Conservation (phyloP, 2,113 vertebrate genomes). For the Otocyon megalotis region DNA sequence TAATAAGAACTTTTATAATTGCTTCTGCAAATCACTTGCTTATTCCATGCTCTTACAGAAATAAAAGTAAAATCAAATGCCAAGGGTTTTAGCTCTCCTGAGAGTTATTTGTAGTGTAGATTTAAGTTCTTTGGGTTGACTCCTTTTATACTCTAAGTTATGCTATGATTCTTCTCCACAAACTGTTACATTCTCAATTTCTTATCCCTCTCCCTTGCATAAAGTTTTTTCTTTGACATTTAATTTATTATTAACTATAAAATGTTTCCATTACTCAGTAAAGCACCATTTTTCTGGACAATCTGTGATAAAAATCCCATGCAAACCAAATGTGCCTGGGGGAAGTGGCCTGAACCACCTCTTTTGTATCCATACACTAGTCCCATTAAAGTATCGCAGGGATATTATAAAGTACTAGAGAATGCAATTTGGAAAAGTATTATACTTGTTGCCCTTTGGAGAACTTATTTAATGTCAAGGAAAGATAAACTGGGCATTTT, state of each 20-base stretch:
- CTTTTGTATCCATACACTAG: not conserved
- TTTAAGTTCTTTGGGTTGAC: not conserved
- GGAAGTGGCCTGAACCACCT: not conserved
- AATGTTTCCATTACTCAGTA: constrained; percentile 18
- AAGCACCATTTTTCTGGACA: not conserved
- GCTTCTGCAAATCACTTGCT: not conserved
- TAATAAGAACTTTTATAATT: not conserved
- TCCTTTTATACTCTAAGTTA: not conserved
- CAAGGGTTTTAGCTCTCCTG: constrained; percentile 23
- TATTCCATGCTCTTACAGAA: constrained; percentile 15
- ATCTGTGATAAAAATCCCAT: constrained; percentile 1
- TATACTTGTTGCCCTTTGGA: not conserved
- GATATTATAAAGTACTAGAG: constrained; percentile 2
- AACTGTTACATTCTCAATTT: not conserved
- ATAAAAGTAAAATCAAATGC: constrained; percentile 30
- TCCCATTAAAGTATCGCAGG: not conserved
- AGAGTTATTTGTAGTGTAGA: not conserved
- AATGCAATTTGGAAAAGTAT: not conserved
- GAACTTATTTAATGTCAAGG: not conserved
- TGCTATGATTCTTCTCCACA: not conserved
- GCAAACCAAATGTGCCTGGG: not conserved
- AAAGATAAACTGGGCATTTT: constrained; percentile 35
- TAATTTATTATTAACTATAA: constrained; percentile 37
- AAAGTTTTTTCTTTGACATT: constrained; percentile 37
- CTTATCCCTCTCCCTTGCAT: not conserved